Evolutionary conservation across 2,888 invertebrate genomes (phyloP).

Genomic region (Ptychoptera contaminata): DNA sequence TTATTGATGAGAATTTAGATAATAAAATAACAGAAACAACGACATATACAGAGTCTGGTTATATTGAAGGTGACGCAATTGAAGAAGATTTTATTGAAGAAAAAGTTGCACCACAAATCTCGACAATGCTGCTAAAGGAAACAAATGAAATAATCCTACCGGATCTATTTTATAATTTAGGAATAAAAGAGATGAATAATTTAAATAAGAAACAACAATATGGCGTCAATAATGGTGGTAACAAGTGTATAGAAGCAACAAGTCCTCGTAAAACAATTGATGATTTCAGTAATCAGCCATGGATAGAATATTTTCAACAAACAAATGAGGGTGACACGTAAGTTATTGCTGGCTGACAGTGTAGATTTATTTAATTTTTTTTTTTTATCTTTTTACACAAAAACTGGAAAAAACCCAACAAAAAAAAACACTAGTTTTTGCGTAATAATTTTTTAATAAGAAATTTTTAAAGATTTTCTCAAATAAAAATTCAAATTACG

Average conservation of each 20-base stretch:
- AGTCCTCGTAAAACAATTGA: slow-evolving; percentile 12
- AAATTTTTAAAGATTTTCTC: too few species aligned
- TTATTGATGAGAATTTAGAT: slow-evolving; percentile 7
- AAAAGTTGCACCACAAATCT: slow-evolving; percentile 7
- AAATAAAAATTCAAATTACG: too few species aligned
- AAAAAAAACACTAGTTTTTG: too few species aligned
- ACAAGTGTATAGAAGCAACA: slow-evolving; percentile 15
- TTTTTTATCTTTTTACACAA: too few species aligned
- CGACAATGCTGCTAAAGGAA: slow-evolving; percentile 44
- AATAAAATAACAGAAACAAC: slow-evolving; percentile 4
- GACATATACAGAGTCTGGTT: slow-evolving; percentile 17
- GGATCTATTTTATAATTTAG: slow-evolving; percentile 44
- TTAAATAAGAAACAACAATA: slow-evolving; percentile 10
- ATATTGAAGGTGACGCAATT: slow-evolving; percentile 15
- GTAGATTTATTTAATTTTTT: slow-evolving; percentile 5
- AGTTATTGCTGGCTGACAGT: slow-evolving; percentile 35
- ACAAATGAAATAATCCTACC: slow-evolving; percentile 44
- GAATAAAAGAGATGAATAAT: slow-evolving; percentile 27
- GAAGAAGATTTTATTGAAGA: slow-evolving; percentile 8
- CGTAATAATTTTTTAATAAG: too few species aligned
- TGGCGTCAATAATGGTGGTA: slow-evolving; percentile 12
- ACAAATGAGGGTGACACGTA: slow-evolving; percentile 82
- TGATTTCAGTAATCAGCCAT: slow-evolving; percentile 29
- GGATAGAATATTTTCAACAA: slow-evolving; percentile 55
- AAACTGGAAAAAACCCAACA: too few species aligned